Evolutionary conservation across 2,113 vertebrate species (phyloP), one percentile per base, ranked within the genome.

Genomic region (Danio rerio): DNA sequence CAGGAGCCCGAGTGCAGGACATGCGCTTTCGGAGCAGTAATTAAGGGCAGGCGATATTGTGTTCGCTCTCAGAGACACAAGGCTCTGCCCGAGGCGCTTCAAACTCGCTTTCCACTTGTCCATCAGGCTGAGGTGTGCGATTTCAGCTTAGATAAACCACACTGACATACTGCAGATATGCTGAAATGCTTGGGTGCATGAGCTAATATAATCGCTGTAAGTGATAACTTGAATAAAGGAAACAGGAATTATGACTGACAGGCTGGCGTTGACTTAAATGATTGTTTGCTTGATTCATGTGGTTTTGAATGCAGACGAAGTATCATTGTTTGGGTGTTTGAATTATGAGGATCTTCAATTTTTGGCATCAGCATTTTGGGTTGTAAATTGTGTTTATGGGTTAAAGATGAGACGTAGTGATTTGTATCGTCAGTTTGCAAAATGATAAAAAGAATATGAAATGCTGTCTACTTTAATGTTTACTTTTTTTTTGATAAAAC

Each of bases 11-110:
- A 72, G 49, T 31, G 31, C 43, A 62, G 65, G 65, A 81, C 52
- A 62, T 71, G 47, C 0, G 43, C 53, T 61, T 47, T 77, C 50
- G 43, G 63, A 76, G 47, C 73, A 78, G 55, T 69, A 82, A 74
- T 84, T 84, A 86, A 81, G 7, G 80, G 82, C 59, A 86, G 62
- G 77, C 47, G 78, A 86, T 86, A 81, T 50, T 43, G 40, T 55
- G 16, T 58, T 74, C 55, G 56, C 50, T 72, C 58, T 52, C 80
- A 62, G 74, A 59, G 53, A 84, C 50, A 61, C 55, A 42, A 20
- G 74, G 8, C 76, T 42, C 31, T 45, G 50, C 61, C 59, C 12
- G 59, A 31, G 61, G 65, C 31, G 59, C 43, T 70, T 59, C 9
- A 3, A 50, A 58, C 69, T 43, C 43, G 8, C 59, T 47, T 79